A percentile compares a stretch with the other conserved stretches of the same genome.
Evolutionary conservation across 2,797 vertebrate species (phyloP).

Genomic region (Xenentodon cancila): DNA sequence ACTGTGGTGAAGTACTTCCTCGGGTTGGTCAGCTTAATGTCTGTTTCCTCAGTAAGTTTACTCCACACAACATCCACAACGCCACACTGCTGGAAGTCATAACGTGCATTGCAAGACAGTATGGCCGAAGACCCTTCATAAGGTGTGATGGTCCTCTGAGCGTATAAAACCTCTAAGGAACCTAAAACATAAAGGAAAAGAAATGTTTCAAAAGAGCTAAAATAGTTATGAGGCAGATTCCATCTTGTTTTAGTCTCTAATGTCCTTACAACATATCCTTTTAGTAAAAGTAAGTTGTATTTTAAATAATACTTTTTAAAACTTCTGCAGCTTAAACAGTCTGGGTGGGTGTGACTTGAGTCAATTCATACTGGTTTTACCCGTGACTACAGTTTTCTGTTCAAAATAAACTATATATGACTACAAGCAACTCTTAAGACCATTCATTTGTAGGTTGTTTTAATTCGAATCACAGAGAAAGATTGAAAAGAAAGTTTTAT

Average conservation of each 20-base stretch:
- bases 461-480: background rate
- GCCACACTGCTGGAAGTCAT: accelerated
- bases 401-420: no score
- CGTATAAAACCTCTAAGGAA: constrained; percentile 3
- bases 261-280: no score
- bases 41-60: accelerated
- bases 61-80: constrained; percentile 13
- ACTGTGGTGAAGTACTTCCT: constrained; percentile 46
- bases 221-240: background rate
- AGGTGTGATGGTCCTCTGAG: accelerated
- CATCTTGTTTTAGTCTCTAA: background rate
- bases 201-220: background rate
- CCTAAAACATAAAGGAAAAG: constrained; percentile 14
- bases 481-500: no score
- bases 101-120: constrained; percentile 16
- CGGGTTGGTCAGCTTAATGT: constrained; percentile 7
- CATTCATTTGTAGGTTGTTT: background rate
- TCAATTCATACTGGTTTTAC: no score
- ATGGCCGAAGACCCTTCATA: constrained; percentile 32
- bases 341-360: no score
- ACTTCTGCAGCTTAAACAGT: no score
- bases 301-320: no score
- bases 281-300: no score
- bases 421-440: no score
- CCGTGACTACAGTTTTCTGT: background rate